Evolutionary conservation across 2,888 invertebrate genomes (phyloP).

Genomic region (Lissonota sp.): DNA sequence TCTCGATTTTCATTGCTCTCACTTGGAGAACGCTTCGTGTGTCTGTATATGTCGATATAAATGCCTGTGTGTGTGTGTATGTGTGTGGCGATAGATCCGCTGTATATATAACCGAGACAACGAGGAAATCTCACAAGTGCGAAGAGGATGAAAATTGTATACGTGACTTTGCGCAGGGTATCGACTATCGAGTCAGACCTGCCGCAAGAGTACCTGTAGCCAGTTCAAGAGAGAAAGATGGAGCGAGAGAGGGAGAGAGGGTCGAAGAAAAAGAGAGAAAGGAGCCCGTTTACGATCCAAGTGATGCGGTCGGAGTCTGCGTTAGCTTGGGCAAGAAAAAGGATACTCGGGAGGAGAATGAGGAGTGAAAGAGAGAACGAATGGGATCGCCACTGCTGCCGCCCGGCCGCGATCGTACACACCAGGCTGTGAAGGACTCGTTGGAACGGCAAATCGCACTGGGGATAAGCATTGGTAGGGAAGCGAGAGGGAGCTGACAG

Average conservation of each 20-base stretch:
- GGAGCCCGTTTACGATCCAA: conserved; percentile 33
- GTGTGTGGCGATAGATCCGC: conserved; percentile 17
- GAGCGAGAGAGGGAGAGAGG: conserved; percentile 46
- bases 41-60: conserved; percentile 31
- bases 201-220: conserved; percentile 43
- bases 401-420: conserved; percentile 48
- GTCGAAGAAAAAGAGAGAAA: conserved; percentile 45
- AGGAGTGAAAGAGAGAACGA: conserved; percentile 45
- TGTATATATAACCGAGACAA: not conserved
- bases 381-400: conserved; percentile 53
- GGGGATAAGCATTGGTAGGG: conserved; percentile 17
- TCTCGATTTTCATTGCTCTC: conserved; percentile 32
- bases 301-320: not conserved
- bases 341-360: conserved; percentile 46
- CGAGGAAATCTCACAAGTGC: conserved; percentile 24
- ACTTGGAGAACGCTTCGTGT: too few species aligned
- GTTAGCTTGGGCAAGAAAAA: conserved; percentile 35
- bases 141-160: conserved; percentile 45
- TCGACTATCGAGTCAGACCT: conserved; percentile 34
- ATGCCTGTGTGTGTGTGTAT: conserved; percentile 17
- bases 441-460: conserved; percentile 42
- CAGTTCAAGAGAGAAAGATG: not conserved
- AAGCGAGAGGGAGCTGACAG: conserved; percentile 65
- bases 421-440: conserved; percentile 45
- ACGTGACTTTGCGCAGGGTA: conserved; percentile 40